These are phyloP conservation scores for Plectus sambesii DNA, from an alignment of 1,140 invertebrate genomes.

Conservation along the genomic window DNA sequence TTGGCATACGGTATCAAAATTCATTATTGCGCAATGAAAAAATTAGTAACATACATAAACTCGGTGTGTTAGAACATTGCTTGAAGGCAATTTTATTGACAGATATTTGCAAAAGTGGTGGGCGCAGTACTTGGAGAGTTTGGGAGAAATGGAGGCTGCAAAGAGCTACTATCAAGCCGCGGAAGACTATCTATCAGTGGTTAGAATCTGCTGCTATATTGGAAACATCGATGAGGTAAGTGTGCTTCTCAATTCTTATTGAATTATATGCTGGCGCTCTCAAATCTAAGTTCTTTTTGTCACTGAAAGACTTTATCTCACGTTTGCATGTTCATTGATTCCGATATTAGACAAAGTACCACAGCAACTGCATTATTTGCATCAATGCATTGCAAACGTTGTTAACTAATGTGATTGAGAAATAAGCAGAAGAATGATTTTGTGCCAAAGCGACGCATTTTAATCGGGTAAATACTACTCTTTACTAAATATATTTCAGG, in stretches of 20 bases:
- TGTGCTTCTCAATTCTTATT: constrained; percentile 20
- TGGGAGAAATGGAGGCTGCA: constrained; percentile 78
- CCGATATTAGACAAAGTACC: too few species aligned
- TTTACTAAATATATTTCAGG: constrained; percentile 52
- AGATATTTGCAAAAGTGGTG: constrained; percentile 71
- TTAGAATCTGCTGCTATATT: constrained; percentile 72
- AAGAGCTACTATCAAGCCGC: constrained; percentile 74
- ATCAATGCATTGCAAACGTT: too few species aligned
- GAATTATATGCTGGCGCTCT: background rate
- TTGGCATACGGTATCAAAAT: too few species aligned
- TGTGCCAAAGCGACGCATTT: constrained; percentile 2
- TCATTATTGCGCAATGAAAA: too few species aligned
- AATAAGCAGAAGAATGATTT: constrained; percentile 11
- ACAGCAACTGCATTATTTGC: too few species aligned
- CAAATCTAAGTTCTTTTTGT: too few species aligned
- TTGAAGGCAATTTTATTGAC: constrained; percentile 4
- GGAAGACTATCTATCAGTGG: constrained; percentile 65
- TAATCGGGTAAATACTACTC: too few species aligned
- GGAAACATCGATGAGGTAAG: constrained; percentile 69
- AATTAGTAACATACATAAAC: too few species aligned
- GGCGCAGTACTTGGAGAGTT: constrained; percentile 90
- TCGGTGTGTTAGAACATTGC: too few species aligned
- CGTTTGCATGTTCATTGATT: too few species aligned
- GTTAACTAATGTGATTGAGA: constrained; percentile 7
- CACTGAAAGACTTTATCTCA: too few species aligned